Evolutionary conservation across 2,113 vertebrate genomes (phyloP).

Genomic region (Rhinoptilus africanus): DNA sequence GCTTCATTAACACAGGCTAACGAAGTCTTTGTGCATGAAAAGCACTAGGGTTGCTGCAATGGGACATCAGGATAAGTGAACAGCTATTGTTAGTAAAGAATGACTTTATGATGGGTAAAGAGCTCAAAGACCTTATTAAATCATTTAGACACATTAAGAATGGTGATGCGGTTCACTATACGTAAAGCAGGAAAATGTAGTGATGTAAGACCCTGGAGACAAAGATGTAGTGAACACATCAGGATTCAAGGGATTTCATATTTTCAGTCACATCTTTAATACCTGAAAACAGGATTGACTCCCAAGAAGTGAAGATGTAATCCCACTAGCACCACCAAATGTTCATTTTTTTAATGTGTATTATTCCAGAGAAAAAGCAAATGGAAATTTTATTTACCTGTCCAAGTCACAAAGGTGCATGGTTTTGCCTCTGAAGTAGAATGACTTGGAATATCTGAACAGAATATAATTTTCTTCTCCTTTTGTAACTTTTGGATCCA

Average conservation of each 20-base stretch:
- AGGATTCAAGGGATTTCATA: neutral
- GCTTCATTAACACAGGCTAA: neutral
- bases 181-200: neutral
- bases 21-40: neutral
- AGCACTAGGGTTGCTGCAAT: neutral
- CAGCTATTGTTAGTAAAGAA: neutral
- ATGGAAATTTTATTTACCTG: slow-evolving; percentile 76
- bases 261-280: neutral
- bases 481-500: slow-evolving; percentile 86
- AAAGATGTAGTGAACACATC: neutral
- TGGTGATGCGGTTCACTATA: neutral
- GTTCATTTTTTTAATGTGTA: neutral
- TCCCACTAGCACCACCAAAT: neutral
- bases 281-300: neutral
- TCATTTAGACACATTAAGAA: neutral
- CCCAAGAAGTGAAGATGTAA: neutral
- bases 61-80: neutral
- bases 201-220: neutral
- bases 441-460: neutral
- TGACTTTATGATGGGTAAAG: neutral
- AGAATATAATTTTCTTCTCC: slow-evolving; percentile 81
- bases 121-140: neutral
- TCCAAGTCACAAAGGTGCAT: slow-evolving; percentile 93
- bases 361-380: neutral
- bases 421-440: slow-evolving; percentile 63